phyloP scores from a whole-genome alignment of 1,140 invertebrate genomes.

The Carcinoscorpius rotundicauda region DNA sequence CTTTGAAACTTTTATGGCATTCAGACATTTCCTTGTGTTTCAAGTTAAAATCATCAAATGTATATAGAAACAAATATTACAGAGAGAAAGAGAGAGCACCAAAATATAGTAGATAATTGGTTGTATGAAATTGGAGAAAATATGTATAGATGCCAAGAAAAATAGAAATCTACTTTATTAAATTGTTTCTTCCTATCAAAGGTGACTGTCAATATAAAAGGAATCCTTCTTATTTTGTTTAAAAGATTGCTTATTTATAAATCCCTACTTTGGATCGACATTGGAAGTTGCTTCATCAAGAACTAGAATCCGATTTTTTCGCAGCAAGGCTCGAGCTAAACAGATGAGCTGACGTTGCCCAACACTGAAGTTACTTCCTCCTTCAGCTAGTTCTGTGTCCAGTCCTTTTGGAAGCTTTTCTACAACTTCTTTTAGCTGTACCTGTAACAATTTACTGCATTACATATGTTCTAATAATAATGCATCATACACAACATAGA shows the following conservation, averaged over 20 bases:
- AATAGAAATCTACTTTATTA: too few species aligned
- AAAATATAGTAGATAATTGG: not conserved
- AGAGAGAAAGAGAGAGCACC: not conserved
- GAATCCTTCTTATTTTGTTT: too few species aligned
- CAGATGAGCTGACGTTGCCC: constrained; percentile 67
- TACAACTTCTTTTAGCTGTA: constrained; percentile 54
- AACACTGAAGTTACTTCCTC: constrained; percentile 63
- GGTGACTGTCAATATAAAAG: too few species aligned
- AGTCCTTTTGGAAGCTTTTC: constrained; percentile 49
- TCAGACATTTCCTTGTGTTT: too few species aligned
- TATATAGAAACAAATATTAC: too few species aligned
- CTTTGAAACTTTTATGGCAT: too few species aligned
- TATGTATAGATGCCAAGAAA: too few species aligned
- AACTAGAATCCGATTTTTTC: constrained; percentile 32
- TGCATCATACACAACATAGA: too few species aligned
- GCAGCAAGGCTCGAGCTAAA: constrained; percentile 41
- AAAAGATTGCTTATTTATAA: not conserved
- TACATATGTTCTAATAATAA: too few species aligned
- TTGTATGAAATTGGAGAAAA: too few species aligned
- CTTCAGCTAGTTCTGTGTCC: constrained; percentile 54
- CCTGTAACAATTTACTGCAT: not conserved
- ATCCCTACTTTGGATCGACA: constrained; percentile 23
- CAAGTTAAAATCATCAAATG: too few species aligned
- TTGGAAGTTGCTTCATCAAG: constrained; percentile 39
- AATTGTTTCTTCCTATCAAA: too few species aligned